Conservation (phyloP, 2,113 vertebrate species). For the Oenanthe oenanthe region DNA sequence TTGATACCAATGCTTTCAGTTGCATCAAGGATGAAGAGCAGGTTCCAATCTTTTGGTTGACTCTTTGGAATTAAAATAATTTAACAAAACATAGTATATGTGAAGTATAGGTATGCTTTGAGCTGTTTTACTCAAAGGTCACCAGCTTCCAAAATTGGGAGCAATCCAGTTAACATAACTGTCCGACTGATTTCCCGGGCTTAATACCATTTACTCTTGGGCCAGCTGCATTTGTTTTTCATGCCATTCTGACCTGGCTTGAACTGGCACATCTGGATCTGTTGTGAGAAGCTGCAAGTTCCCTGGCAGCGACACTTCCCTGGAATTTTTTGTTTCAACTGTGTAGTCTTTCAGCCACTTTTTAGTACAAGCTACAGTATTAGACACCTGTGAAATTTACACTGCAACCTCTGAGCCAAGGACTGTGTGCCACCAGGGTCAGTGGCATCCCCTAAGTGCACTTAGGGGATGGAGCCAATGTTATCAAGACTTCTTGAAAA, state of each 20-base stretch:
- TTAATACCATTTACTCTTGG: background rate
- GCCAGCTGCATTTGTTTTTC: background rate
- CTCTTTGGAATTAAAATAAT: background rate
- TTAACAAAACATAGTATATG: background rate
- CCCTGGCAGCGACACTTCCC: background rate
- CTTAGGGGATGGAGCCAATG: background rate
- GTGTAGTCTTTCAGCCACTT: background rate
- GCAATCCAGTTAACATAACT: background rate
- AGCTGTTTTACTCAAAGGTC: background rate
- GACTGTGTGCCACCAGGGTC: background rate
- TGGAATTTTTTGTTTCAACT: background rate
- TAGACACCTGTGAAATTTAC: background rate
- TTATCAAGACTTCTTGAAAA: background rate
- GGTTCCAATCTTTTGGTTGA: background rate
- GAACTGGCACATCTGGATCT: slow-evolving; percentile 20
- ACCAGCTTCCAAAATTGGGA: background rate
- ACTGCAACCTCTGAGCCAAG: background rate
- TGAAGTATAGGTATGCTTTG: background rate
- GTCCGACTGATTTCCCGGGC: background rate
- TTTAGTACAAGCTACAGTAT: background rate
- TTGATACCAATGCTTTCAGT: background rate
- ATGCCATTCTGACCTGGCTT: slow-evolving; percentile 17
- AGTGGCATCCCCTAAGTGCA: background rate
- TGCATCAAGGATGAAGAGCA: background rate
- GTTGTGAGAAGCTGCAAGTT: background rate